Evolutionary conservation across 2,888 invertebrate genomes (phyloP).

Genomic region (Orthosia gothica): DNA sequence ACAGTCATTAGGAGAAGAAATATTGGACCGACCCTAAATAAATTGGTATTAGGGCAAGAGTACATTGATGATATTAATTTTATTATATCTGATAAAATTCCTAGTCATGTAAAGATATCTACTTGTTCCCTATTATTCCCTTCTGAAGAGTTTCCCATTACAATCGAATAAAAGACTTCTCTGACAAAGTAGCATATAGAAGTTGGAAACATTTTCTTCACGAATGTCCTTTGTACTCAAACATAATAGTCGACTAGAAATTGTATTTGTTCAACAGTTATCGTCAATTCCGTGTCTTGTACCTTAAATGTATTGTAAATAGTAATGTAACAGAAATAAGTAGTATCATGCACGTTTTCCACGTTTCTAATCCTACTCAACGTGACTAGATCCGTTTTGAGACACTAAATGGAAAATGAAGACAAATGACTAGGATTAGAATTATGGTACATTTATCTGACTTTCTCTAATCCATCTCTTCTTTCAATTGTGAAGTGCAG

Average conservation of each 20-base stretch:
- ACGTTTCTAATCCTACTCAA: conserved; percentile 48
- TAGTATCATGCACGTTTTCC: conserved; percentile 39
- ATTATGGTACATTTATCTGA: conserved; percentile 18
- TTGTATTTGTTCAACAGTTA: conserved; percentile 56
- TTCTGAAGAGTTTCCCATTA: neutral
- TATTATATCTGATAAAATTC: neutral
- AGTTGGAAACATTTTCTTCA: conserved; percentile 12
- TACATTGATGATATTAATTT: neutral
- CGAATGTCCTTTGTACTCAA: conserved; percentile 21
- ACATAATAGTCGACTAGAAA: conserved; percentile 35
- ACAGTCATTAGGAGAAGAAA: neutral
- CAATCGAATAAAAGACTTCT: neutral
- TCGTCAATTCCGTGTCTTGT: conserved; percentile 33
- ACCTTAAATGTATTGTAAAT: conserved; percentile 47
- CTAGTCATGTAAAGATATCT: neutral
- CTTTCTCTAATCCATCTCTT: conserved; percentile 28
- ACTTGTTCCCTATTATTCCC: neutral
- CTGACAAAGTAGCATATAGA: conserved; percentile 12
- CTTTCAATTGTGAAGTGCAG: conserved; percentile 8
- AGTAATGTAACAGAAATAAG: conserved; percentile 24
- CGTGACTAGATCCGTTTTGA: conserved; percentile 44
- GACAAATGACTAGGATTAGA: conserved; percentile 41
- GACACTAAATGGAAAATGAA: conserved; percentile 44
- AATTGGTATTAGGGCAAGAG: neutral
- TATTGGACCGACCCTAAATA: neutral